Percentiles rank a stretch among this genome's conserved stretches.
phyloP scores from a whole-genome alignment of 1,140 invertebrate genomes.

The Meloidogyne floridensis region DNA sequence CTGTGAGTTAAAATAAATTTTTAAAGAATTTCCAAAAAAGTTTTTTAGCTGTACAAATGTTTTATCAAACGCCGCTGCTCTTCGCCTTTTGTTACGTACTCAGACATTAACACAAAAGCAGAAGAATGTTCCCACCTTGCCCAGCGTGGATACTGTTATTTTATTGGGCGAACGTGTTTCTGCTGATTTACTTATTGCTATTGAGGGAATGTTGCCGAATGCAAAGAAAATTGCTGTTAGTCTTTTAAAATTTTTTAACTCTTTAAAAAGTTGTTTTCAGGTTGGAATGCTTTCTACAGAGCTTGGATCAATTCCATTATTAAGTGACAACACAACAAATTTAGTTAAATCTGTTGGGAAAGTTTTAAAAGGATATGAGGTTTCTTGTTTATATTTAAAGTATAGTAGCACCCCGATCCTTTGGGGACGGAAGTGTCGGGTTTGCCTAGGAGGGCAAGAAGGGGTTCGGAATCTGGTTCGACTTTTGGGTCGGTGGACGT shows the following conservation, averaged over 20 bases:
- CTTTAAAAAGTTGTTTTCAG: conserved; percentile 35
- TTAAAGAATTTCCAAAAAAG: background rate
- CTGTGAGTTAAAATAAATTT: conserved; percentile 2
- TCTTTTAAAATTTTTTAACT: background rate
- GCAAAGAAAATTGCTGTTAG: conserved; percentile 61
- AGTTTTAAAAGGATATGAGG: conserved; percentile 59
- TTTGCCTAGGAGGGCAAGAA: too few species aligned
- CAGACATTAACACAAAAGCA: conserved; percentile 7
- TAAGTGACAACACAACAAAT: conserved; percentile 64
- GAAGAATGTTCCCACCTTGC: conserved; percentile 47
- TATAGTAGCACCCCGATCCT: too few species aligned
- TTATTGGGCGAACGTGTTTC: conserved; percentile 61
- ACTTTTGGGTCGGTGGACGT: too few species aligned
- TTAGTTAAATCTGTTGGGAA: conserved; percentile 54
- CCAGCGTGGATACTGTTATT: conserved; percentile 59
- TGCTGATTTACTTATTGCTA: conserved; percentile 53
- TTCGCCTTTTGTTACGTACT: conserved; percentile 59
- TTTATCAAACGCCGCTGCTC: conserved; percentile 59
- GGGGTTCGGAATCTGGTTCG: too few species aligned
- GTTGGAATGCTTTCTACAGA: conserved; percentile 65
- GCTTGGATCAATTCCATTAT: conserved; percentile 56
- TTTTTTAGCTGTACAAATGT: conserved; percentile 54
- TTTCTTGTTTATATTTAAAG: conserved; percentile 3
- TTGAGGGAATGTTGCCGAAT: conserved; percentile 55
- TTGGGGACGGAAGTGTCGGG: too few species aligned